phyloP scores from a whole-genome alignment of 2,888 invertebrate genomes.

The Calephelis perditalis region DNA sequence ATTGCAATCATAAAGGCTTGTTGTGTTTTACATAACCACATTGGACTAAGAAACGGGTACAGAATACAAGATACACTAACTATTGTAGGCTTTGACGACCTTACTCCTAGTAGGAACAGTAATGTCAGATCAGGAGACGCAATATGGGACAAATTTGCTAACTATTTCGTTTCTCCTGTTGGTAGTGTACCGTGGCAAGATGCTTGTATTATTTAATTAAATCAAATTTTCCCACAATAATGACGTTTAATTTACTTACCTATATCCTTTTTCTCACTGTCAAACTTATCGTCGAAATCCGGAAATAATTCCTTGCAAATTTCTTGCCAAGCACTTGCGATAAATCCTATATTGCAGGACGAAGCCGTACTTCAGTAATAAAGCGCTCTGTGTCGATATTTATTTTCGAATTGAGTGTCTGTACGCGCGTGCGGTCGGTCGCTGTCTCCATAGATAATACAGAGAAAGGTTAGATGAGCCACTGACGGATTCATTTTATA shows the following conservation, averaged over 20 bases:
- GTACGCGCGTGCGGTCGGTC: too few species aligned
- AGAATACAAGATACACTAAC: constrained; percentile 18
- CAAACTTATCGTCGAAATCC: background rate
- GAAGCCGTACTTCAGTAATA: constrained; percentile 22
- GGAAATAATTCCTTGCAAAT: constrained; percentile 17
- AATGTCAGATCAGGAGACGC: constrained; percentile 22
- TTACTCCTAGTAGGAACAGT: constrained; percentile 25
- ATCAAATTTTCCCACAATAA: background rate
- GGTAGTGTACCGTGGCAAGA: constrained; percentile 30
- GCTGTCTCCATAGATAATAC: too few species aligned
- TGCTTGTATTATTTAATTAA: constrained; percentile 18
- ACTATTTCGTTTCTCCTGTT: constrained; percentile 27
- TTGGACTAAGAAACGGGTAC: constrained; percentile 23
- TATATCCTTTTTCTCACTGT: background rate
- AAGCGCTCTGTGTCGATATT: constrained; percentile 24
- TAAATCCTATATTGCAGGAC: constrained; percentile 22
- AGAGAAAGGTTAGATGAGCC: too few species aligned
- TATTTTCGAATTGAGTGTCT: too few species aligned
- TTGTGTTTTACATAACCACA: constrained; percentile 28
- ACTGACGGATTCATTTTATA: too few species aligned
- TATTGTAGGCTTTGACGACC: constrained; percentile 27
- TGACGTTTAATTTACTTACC: background rate
- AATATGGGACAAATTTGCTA: constrained; percentile 29
- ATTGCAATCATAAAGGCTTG: constrained; percentile 21
- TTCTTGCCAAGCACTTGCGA: constrained; percentile 19